Base-by-base conservation (phyloP, 1,140 invertebrate genomes). In the Uloborus diversus region DNA sequence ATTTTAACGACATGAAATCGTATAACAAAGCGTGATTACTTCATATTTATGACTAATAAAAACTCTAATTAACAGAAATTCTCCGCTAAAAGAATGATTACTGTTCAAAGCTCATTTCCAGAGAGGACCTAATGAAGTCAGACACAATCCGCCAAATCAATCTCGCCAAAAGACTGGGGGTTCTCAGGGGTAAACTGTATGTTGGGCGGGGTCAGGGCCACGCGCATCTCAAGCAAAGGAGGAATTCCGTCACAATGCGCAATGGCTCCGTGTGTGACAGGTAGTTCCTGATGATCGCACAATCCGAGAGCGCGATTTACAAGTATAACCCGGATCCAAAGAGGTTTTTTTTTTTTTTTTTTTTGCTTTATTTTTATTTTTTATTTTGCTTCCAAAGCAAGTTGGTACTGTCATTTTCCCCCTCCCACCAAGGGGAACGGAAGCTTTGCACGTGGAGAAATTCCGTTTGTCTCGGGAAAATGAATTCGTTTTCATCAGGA, bases 211-310 rank as follows among this genome's bases (percentile, higher is more conserved):
- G 61, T 65, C 73, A 66, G 61, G 73, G 73, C 62, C 73, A 78
- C 62, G 73, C 56, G 61, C 57, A 42, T 56, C 30, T n/a, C n/a
- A n/a, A n/a, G n/a, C n/a, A n/a, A 28, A 49, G 25, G 28, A 66
- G 61, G 73, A 78, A 78, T 78, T 53, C 73, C 73, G 73, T 78
- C 73, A 78, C 73, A 78, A 78, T 65, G 73, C 73, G 73, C 73
- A 65, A 62, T 75, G 59, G 53, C 42, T 28, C 68, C 17, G 49
- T 53, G 69, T 73, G 28, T 73, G 69, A 78, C 73, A 78, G 73
- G 61, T 78, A 78, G 73, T 78, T 78, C 73, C 73, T 78, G 73
- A 78, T 78, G 30, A 78, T 78, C 73, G 47, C 73, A 65, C 28
- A 65, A 32, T 53, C 62, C 62, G 4, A 17, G 37, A 20, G 23